Evolutionary conservation across 2,888 invertebrate genomes (phyloP).

Genomic region (Hypomecis punctinalis): DNA sequence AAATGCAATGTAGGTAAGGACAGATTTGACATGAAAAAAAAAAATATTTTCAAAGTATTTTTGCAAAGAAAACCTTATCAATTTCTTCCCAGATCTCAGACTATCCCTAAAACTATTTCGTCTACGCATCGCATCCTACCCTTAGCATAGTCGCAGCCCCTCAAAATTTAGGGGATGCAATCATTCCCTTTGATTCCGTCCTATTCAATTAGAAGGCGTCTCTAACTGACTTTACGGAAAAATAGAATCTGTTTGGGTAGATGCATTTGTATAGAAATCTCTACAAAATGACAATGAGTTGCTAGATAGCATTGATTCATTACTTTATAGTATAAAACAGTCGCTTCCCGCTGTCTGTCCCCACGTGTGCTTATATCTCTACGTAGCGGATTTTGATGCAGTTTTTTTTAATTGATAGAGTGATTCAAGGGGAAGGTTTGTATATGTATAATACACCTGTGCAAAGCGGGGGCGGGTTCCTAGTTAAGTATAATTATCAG

Average conservation of each 20-base stretch:
- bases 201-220: conserved; percentile 83
- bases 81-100: conserved; percentile 46
- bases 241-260: conserved; percentile 51
- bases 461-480: too few relatives aligned
- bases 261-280: conserved; percentile 38
- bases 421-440: too few relatives aligned
- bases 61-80: conserved; percentile 12
- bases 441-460: too few relatives aligned
- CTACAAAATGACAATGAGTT: conserved; percentile 26
- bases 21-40: too few relatives aligned
- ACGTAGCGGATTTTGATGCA: too few relatives aligned
- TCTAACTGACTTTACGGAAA: conserved; percentile 72
- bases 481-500: not conserved
- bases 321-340: too few relatives aligned
- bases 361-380: too few relatives aligned
- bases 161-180: conserved; percentile 78
- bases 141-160: conserved; percentile 66
- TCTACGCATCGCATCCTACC: conserved; percentile 77
- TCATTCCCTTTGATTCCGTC: conserved; percentile 84
- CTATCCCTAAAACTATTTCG: conserved; percentile 73
- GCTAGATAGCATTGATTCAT: not conserved
- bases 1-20: too few relatives aligned
- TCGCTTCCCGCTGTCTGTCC: too few relatives aligned
- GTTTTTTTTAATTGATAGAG: too few relatives aligned
- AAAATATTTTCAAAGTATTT: too few relatives aligned